Evolutionary conservation across 2,888 invertebrate genomes (phyloP).

Genomic region (Patella caerulea): DNA sequence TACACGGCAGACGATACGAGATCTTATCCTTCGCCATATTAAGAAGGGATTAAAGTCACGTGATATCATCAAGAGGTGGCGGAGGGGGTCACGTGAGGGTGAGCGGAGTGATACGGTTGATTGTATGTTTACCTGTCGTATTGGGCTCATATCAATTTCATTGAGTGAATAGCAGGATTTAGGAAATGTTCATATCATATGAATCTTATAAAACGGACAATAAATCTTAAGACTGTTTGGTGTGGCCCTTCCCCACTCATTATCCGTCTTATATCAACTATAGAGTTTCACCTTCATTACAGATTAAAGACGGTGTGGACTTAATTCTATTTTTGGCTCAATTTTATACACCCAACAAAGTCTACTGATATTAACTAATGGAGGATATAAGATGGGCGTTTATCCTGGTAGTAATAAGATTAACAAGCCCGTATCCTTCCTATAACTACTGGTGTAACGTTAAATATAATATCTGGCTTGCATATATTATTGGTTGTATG

Average conservation of each 20-base stretch:
- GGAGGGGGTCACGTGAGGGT: background rate
- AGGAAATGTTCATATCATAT: background rate
- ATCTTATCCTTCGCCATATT: too few relatives aligned
- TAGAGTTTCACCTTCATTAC: slow-evolving; percentile 2
- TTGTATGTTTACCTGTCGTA: background rate
- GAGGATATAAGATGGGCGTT: too few relatives aligned
- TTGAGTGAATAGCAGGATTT: background rate
- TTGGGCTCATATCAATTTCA: background rate
- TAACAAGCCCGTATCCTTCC: too few relatives aligned
- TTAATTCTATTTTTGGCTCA: too few relatives aligned
- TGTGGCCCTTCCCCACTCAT: slow-evolving; percentile 5
- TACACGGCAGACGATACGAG: too few relatives aligned
- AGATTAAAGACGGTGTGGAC: background rate
- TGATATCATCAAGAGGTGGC: background rate
- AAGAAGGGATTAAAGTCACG: slow-evolving; percentile 5
- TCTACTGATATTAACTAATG: too few relatives aligned
- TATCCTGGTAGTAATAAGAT: too few relatives aligned
- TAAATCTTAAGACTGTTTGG: slow-evolving; percentile 8
- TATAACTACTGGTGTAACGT: too few relatives aligned
- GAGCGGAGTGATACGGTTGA: slow-evolving; percentile 4
- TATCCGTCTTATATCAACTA: background rate
- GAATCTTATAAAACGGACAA: background rate
- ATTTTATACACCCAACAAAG: too few relatives aligned
- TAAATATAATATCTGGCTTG: too few relatives aligned
- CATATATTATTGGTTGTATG: too few relatives aligned